Base-by-base conservation (phyloP, 2,888 invertebrate species). In the Drosophila nigritarsus region DNA sequence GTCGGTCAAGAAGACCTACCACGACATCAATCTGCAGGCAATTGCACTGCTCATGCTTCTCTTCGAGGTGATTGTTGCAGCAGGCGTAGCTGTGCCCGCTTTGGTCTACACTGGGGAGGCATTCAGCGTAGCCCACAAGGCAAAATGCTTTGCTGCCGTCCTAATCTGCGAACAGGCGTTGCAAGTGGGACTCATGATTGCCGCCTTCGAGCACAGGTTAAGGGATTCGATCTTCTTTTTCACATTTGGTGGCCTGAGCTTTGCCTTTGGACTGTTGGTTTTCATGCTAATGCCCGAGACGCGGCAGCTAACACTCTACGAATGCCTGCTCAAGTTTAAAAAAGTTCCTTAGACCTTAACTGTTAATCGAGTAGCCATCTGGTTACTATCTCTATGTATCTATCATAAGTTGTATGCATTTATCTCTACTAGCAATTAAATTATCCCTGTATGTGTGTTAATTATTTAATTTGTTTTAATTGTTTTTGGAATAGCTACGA, bases 251-350 rank as follows among this genome's bases (percentile, higher is more conserved):
- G 65, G 75, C 1, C 38, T 92, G 4, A 89, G 91, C 42, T 84
- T 90, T 20, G 63, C 75, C 27, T 76, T 91, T 36, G 91, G 90
- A 1, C 40, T 91, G 32, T 61, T 89, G 34, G 88, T 90, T 8
- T 87, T 90, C n/a, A 84, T 90, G 72, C 70, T 83, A 13, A 80
- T 92, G 83, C 92, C 92, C 1, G 93, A 92, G 69, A 92, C 93
- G 11, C 87, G 83, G 29, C 73, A 73, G 32, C 58, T 91, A 38
- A 88, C 90, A 2, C 76, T 92, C 27, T 85, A 89, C 50, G 90
- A 92, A 69, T 91, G 92, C 60, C 81, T 91, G 71, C 62, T 84
- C 15, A 90, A 91, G 74, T 91, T 91, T 75, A 89, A 89, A 67
- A 87, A 84, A 54, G 64, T 91, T 63, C 91, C 91, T 15, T 87